Conservation (phyloP, 2,797 vertebrate genomes). For the Steatocranus sp. region DNA sequence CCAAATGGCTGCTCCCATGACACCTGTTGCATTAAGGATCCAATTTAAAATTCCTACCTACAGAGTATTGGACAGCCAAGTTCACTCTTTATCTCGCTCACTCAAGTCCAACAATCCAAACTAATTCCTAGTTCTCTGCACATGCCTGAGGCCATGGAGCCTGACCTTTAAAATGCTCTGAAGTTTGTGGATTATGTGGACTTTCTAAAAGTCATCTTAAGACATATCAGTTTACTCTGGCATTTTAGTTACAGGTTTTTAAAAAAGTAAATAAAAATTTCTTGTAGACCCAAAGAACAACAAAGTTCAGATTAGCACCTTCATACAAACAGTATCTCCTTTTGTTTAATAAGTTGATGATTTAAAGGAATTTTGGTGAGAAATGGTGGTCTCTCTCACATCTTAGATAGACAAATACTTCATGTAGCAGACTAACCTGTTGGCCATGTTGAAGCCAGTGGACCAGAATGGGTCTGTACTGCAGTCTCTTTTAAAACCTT, state of each 20-base stretch:
- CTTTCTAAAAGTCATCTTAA: background rate
- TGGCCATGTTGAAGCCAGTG: constrained; percentile 43
- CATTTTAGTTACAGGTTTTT: background rate
- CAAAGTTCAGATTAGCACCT: background rate
- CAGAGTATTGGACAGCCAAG: background rate
- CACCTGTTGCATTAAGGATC: background rate
- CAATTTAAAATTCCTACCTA: background rate
- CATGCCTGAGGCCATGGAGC: background rate
- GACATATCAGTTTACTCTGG: background rate
- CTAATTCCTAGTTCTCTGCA: background rate
- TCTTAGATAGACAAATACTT: background rate
- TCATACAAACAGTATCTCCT: background rate
- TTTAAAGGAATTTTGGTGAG: background rate
- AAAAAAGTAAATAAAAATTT: background rate
- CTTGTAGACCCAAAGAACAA: background rate
- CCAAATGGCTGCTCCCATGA: background rate
- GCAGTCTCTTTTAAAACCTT: constrained; percentile 67
- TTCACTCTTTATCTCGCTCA: background rate
- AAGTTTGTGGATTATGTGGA: background rate
- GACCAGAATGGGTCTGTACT: constrained; percentile 74
- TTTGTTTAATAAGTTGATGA: background rate
- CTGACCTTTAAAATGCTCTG: background rate
- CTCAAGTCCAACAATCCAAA: background rate
- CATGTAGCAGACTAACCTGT: constrained; percentile 62
- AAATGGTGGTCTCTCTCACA: background rate